Evolutionary conservation across 2,113 vertebrate species (phyloP), one percentile per base, ranked within the genome.

Genomic region (Sceloporus tristichus): DNA sequence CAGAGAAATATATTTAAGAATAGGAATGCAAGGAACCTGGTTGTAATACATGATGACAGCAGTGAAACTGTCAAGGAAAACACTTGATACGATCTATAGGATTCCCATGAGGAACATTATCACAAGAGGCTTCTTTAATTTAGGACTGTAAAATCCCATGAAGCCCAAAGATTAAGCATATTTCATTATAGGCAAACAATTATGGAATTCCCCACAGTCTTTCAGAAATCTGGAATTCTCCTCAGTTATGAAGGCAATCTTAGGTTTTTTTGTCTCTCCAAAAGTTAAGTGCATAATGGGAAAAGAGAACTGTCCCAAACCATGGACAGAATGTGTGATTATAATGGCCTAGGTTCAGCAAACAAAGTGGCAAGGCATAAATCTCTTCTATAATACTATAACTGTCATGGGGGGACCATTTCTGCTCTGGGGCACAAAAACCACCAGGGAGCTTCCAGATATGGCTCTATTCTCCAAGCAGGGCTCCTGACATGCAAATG

Each of bases 1-100:
- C 75, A 65, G 89, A 71, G 19, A n/a, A 42, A 77, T 0, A 89
- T 53, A 5, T 38, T 66, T 86, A 65, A 80, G 42, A n/a, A 65
- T 3, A 25, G 48, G 10, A 83, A 3, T 73, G 68, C 27, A n/a
- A 85, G 23, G 48, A 79, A 90, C 19, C 29, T 8, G 84, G 1
- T 5, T 74, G 1, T 77, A 59, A 0, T 18, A 38, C 19, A 82
- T n/a, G 21, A 3, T 10, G 82, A 40, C 76, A 74, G 14, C 5
- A 80, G 71, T 62, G 70, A 4, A 66, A 66, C 4, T 83, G 34
- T 18, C 65, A 54, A 88, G 73, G 0, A 29, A 4, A 91, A 27
- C 21, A 48, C 0, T 18, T 82, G 16, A 27, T 40, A 82, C 10
- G 4, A 0, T 79, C 1, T 18, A 10, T 74, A 56, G 29, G 83